Evolutionary conservation across 2,888 invertebrate species (phyloP).

Genomic region (Cylindroiulus punctatus): DNA sequence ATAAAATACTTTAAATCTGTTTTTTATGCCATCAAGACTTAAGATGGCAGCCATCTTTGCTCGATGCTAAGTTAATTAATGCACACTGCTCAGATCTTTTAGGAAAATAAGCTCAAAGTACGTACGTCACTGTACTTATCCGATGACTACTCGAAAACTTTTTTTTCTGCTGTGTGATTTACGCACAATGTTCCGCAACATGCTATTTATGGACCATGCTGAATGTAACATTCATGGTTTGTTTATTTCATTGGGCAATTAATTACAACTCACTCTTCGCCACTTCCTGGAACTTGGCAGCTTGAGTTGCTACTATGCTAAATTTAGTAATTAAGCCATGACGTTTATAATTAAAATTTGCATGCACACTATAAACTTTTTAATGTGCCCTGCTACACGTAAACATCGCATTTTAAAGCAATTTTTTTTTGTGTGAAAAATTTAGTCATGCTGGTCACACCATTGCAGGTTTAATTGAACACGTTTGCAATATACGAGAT

Average conservation of each 20-base stretch:
- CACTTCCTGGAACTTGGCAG: conserved; percentile 18
- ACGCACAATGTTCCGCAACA: not conserved
- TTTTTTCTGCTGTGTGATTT: not conserved
- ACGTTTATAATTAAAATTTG: not conserved
- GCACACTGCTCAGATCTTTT: too few relatives aligned
- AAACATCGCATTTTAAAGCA: not conserved
- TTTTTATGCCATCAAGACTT: too few relatives aligned
- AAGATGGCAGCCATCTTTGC: too few relatives aligned
- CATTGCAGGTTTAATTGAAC: too few relatives aligned
- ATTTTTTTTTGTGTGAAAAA: too few relatives aligned
- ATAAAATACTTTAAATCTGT: too few relatives aligned
- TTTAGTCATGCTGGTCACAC: not conserved
- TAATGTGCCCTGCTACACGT: not conserved
- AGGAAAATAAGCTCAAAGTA: too few relatives aligned
- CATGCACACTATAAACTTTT: not conserved
- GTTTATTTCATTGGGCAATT: conserved; percentile 2
- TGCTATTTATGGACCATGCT: not conserved
- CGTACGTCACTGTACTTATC: too few relatives aligned
- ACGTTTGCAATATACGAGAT: too few relatives aligned
- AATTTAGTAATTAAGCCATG: not conserved
- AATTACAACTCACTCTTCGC: not conserved
- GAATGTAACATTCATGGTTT: conserved; percentile 33
- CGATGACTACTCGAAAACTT: not conserved
- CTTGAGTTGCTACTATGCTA: conserved; percentile 22
- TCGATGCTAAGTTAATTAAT: too few relatives aligned